Conservation (phyloP, 2,113 vertebrate genomes). For the Sapayoa aenigma region DNA sequence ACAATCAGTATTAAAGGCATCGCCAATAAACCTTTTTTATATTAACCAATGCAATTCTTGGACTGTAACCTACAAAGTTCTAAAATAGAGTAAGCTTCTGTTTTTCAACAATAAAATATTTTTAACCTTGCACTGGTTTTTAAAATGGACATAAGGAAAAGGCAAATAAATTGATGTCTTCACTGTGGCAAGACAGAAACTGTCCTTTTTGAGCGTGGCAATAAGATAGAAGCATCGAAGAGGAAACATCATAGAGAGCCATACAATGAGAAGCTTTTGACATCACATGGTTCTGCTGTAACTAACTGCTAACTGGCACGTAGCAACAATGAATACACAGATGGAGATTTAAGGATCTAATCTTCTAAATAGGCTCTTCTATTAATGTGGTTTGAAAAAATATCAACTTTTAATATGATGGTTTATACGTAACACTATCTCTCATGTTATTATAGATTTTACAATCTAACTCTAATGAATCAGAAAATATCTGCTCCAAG, state of each 20-base stretch:
- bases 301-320: not conserved
- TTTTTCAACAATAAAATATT: not conserved
- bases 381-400: slow-evolving; percentile 24
- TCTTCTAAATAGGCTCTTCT: not conserved
- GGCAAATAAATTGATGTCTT: not conserved
- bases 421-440: not conserved
- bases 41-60: not conserved
- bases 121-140: not conserved
- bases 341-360: not conserved
- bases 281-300: not conserved
- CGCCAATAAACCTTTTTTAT: not conserved
- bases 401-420: not conserved
- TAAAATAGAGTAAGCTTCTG: not conserved
- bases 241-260: not conserved
- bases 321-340: not conserved
- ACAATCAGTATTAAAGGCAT: not conserved
- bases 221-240: not conserved
- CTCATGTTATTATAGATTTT: slow-evolving; percentile 25
- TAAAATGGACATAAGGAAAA: not conserved
- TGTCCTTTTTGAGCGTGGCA: not conserved
- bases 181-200: not conserved
- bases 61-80: not conserved
- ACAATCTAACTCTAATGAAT: slow-evolving; percentile 27
- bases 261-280: not conserved
- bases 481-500: slow-evolving; percentile 1